Evolutionary conservation across 37 sponge, comb jelly and placozoan genomes (phyloP), one percentile per base, ranked within the genome.

Genomic region (Theonella swinhoei): DNA sequence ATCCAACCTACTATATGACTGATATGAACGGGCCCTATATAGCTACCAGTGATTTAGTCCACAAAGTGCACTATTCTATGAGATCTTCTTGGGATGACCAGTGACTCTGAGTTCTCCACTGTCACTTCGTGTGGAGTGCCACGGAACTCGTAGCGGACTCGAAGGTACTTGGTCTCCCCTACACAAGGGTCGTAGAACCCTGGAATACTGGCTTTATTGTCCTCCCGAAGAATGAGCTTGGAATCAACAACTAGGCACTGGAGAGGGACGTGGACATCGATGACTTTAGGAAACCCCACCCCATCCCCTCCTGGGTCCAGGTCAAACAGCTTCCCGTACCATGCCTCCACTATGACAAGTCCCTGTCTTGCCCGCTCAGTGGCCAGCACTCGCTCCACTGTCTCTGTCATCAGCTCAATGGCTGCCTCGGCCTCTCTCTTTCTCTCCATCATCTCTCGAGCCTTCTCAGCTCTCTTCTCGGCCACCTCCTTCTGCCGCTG

Each of bases 131-230:
- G 99, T 70, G 84, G 77, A 0, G 64, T 33, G 11, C 93, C 93
- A 36, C 93, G 65, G 75, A 98, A 98, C 68, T 86, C 79, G 71
- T 98, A 98, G 19, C 36, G 67, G 24, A 98, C 95, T 24, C 90
- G 33, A 34, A 98, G 70, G 67, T 87, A 59, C 72, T 98, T 98
- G 58, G 78, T 82, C 72, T 94, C 91, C 2, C 99, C 99, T 20
- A 83, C 60, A 38, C 93, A 89, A 1, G 95, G 93, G 68, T 98
- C 99, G 40, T 94, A 98, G 83, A 98, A 98, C 11, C 99, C 99
- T 0, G 90, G 78, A 7, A 96, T 71, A 23, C 68, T 77, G n/a
- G 72, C 81, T 85, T 98, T 98, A 8, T 74, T 72, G 25, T 24
- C 72, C 23, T 89, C 90, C n/a, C 74, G 88, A 0, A 98, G 66